Base-by-base conservation (phyloP, 2,888 invertebrate genomes). In the Agapetus fuscipes region DNA sequence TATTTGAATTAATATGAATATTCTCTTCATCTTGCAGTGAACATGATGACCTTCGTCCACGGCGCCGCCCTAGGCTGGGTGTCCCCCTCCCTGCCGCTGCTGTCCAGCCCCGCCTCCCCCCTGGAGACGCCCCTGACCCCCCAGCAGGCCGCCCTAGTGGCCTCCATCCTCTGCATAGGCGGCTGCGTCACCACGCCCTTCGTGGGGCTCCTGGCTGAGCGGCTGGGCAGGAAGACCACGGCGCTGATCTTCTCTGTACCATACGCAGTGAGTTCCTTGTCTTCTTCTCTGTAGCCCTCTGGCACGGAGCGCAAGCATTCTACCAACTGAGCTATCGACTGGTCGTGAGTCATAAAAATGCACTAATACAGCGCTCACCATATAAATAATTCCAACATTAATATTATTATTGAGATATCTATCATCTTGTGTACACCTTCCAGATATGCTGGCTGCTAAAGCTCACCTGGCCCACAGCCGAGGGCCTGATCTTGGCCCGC, bases 21-120 rank as follows among this genome's bases (percentile, higher is more conserved):
- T n/a, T n/a, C n/a, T n/a, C n/a, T n/a, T n/a, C n/a, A n/a, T n/a
- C n/a, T 64, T 60, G 3, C 62, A 76, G 75, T 71, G 1, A 73
- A 73, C 27, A 59, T 74, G 36, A 69, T 72, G 11, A 67, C 71
- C 3, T 54, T 75, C 36, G 70, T 68, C 53, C 66, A 72, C 54
- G 74, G 75, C 2, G 70, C 69, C 59, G 60, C 70, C 41, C 63
- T 71, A 54, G 75, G 74, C 1, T 76, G 74, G 72, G 66, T 72
- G 49, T 73, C 76, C 0, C 73, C 74, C 2, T 71, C 72, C 59
- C 65, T 72, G 2, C 66, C 70, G 0, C 57, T 71, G 17, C 61
- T 75, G 10, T 62, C 70, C 50, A 58, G 64, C 1, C 51, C 55
- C 1, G 51, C 57, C n/a, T 67, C 71, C 0, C 70, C 72, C 0